Evolutionary conservation across 2,888 invertebrate species (phyloP).

Genomic region (Drosophila borborema): DNA sequence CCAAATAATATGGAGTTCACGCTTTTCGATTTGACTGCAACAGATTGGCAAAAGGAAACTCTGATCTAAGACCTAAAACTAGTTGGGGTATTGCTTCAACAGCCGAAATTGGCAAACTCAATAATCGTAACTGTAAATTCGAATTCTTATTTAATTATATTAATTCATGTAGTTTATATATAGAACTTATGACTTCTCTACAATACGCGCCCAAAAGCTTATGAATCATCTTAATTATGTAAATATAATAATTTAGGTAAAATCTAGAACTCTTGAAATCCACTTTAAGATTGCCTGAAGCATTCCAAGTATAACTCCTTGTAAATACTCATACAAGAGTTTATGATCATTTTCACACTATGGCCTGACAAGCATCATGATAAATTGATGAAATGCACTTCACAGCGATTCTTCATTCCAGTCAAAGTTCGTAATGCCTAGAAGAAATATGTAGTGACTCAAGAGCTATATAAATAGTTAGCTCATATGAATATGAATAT

Average conservation of each 20-base stretch:
- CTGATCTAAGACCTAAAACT: neutral
- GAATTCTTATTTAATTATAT: neutral
- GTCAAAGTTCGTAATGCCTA: neutral
- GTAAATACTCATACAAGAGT: neutral
- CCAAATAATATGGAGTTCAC: slow-evolving; percentile 64
- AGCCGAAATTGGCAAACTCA: neutral
- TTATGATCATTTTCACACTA: neutral
- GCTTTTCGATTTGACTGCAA: slow-evolving; percentile 36
- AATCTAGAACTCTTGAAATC: neutral
- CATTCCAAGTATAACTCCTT: neutral
- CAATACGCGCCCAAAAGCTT: too few species aligned
- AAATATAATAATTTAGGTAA: neutral
- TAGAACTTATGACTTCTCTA: too few species aligned
- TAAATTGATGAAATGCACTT: neutral
- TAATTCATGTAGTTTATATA: neutral
- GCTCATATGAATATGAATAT: slow-evolving; percentile 4
- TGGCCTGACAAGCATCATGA: neutral
- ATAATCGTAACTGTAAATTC: neutral
- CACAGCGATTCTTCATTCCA: neutral
- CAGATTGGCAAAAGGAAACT: neutral
- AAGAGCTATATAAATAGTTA: neutral
- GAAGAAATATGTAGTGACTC: slow-evolving; percentile 7
- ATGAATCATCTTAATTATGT: too few species aligned
- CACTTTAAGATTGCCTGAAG: neutral
- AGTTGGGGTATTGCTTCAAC: neutral